Base-by-base conservation (phyloP, 2,113 vertebrate species). In the Girardinichthys multiradiatus region DNA sequence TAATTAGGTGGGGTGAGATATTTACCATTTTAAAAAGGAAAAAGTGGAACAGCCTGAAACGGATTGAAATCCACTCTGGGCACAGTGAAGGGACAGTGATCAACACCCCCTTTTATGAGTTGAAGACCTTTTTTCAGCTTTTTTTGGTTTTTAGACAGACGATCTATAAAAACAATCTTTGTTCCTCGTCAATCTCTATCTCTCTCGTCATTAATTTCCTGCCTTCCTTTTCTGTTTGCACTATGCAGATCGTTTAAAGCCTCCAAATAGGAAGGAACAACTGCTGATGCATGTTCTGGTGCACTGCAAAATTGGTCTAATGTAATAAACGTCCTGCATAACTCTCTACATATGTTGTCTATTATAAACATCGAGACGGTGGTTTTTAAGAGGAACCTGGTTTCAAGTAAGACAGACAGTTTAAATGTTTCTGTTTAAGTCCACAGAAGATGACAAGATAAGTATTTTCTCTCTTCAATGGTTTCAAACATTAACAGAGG, bases 381-480 rank as follows among this genome's bases (percentile, higher is more conserved):
- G 17, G 5, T n/a, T 54, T 54, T 24, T 54, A n/a, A 54, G 48
- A 24, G 21, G 48, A 54, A 54, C 48, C 24, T 24, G 24, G 17
- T 24, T 2, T 54, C 8, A 54, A 54, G 10, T 51, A 19, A 54
- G 21, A 54, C 48, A n/a, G 48, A 37, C 3, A 8, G 13, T 12
- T 30, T 67, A 8, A 7, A 48, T 51, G 29, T 57, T 64, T 64
- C 2, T 24, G 1, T 35, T 57, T 3, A 57, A 26, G 17, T 37
- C 10, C 12, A 33, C 8, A 26, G 27, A 57, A 29, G 37, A 28
- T 24, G 31, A 10, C 11, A 31, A 61, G 15, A 29, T 68, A 2
- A 42, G 51, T 5, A 8, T 45, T 65, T 28, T 19, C 6, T 74
- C 42, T 48, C 59, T 35, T 80, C 27, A 70, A 67, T 60, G 2